A percentile compares a stretch with the other conserved stretches of the same genome.
phyloP scores from a whole-genome alignment of 1,140 invertebrate species.

The Andrena cerasifolii region DNA sequence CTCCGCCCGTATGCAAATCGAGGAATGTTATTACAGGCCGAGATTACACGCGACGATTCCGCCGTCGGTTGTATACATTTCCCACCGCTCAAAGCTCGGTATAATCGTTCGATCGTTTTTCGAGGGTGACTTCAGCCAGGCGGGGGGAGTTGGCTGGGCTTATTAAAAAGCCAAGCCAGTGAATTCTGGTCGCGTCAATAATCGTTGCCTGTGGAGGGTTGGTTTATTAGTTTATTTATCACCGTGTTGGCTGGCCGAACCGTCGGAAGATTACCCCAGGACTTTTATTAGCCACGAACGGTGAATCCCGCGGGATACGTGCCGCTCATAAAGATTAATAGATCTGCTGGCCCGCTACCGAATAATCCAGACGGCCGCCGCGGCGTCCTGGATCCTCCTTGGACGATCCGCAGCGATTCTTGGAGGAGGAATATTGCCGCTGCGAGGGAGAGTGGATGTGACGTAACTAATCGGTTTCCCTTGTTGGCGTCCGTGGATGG shows the following conservation, averaged over 20 bases:
- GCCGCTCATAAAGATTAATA: conserved; percentile 74
- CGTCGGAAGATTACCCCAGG: conserved; percentile 68
- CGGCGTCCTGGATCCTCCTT: conserved; percentile 4
- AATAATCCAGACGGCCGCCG: conserved; percentile 39
- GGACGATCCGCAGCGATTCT: background rate
- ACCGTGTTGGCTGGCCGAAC: conserved; percentile 49
- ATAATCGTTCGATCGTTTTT: conserved; percentile 34
- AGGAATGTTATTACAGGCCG: conserved; percentile 66
- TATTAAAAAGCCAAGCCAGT: conserved; percentile 66
- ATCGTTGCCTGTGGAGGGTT: conserved; percentile 4
- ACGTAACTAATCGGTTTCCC: background rate
- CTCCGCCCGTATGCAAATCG: conserved; percentile 71
- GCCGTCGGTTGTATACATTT: conserved; percentile 56
- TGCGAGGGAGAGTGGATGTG: background rate
- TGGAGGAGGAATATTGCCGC: background rate
- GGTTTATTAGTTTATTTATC: conserved; percentile 76
- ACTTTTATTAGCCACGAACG: conserved; percentile 73
- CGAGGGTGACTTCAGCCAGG: conserved; percentile 25
- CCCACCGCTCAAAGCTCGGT: conserved; percentile 39
- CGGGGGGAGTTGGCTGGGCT: conserved; percentile 43
- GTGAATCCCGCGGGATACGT: conserved; percentile 62
- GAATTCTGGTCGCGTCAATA: conserved; percentile 15
- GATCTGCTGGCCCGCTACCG: conserved; percentile 44
- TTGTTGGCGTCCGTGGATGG: conserved; percentile 8
- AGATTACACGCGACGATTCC: conserved; percentile 74